Evolutionary conservation across 1,140 invertebrate species (phyloP).

Genomic region (Bombyx mandarina): DNA sequence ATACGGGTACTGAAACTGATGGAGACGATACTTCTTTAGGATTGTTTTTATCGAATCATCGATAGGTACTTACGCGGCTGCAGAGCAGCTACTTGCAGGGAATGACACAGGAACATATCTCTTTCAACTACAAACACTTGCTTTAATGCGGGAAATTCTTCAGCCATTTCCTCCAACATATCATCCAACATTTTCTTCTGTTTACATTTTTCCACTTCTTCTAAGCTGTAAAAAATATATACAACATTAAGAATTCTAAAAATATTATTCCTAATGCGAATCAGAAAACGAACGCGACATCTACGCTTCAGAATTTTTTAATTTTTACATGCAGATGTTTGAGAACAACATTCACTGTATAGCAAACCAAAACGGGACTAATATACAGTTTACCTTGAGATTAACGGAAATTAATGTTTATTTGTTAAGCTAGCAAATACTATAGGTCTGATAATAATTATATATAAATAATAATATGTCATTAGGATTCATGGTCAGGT

Average conservation of each 20-base stretch:
- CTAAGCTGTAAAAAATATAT: constrained; percentile 73
- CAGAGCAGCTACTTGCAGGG: constrained; percentile 83
- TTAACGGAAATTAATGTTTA: no score
- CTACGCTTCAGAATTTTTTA: no score
- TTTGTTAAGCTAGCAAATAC: no score
- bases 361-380: no score
- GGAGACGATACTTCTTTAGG: no score
- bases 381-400: no score
- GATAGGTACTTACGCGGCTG: constrained; percentile 47
- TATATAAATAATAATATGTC: not conserved
- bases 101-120: constrained; percentile 91
- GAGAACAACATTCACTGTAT: no score
- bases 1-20: no score
- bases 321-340: no score
- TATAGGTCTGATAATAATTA: no score
- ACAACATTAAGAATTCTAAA: not conserved
- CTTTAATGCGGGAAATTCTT: constrained; percentile 91
- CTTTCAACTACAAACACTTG: constrained; percentile 95
- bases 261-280: no score
- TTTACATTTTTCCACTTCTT: constrained; percentile 95
- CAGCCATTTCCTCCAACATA: constrained; percentile 91
- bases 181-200: constrained; percentile 91
- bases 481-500: not conserved
- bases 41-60: not conserved
- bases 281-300: no score